These are phyloP conservation scores for Gadopsis marmoratus DNA, from an alignment of 2,797 vertebrate genomes.

Conservation along the genomic window DNA sequence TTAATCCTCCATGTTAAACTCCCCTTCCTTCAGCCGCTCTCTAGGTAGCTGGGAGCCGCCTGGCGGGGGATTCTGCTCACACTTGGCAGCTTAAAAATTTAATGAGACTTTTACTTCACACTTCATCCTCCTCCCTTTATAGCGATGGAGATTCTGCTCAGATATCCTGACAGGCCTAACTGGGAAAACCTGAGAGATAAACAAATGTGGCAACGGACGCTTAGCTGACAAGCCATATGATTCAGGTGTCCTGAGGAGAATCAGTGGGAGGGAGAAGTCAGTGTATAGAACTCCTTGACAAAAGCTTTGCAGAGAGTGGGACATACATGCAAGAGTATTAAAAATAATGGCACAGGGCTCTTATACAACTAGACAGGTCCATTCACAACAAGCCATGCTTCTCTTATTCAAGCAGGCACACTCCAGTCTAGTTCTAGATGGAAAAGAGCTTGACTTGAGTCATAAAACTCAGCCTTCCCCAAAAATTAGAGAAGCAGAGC, in stretches of 20 bases:
- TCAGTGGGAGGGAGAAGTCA: conserved; percentile 52
- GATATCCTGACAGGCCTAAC: conserved; percentile 75
- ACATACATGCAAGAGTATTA: conserved; percentile 26
- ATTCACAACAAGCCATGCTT: conserved; percentile 57
- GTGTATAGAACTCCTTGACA: conserved; percentile 35
- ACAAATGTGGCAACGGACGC: conserved; percentile 70
- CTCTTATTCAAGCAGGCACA: conserved; percentile 44
- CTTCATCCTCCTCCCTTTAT: conserved; percentile 78
- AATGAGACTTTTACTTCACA: conserved; percentile 87
- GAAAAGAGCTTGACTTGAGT: conserved; percentile 48
- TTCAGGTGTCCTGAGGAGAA: conserved; percentile 57
- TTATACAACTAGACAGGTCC: conserved; percentile 60
- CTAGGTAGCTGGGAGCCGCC: conserved; percentile 74
- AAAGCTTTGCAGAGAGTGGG: conserved; percentile 33
- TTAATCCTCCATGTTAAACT: conserved; percentile 75
- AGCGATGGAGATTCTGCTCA: conserved; percentile 68
- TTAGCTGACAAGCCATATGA: conserved; percentile 62
- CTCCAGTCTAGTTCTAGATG: conserved; percentile 33
- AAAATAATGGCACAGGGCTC: conserved; percentile 30
- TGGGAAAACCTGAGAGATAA: conserved; percentile 69
- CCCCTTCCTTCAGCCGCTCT: conserved; percentile 70
- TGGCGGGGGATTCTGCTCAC: conserved; percentile 78
- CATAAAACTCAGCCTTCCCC: conserved; percentile 51
- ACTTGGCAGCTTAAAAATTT: conserved; percentile 85
- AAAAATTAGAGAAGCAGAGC: conserved; percentile 52